Percentiles rank a stretch among this genome's conserved stretches.
Conservation (phyloP, 2,113 vertebrate genomes). For the Antechinus stuartii region DNA sequence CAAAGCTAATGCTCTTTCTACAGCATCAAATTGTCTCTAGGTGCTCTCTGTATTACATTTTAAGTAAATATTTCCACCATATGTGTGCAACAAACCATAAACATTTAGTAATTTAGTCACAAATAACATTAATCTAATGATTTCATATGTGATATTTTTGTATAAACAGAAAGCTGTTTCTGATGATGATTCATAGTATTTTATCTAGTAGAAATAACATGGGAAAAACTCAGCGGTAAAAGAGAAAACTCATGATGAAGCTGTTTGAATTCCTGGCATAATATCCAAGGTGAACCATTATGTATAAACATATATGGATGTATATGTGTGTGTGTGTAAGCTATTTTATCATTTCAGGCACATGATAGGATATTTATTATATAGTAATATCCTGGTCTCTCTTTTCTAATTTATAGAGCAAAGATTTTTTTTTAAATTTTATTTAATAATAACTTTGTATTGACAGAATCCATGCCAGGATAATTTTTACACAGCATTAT, state of each 20-base stretch:
- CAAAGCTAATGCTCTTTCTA: not conserved
- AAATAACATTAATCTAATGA: not conserved
- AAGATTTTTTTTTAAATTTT: too few species aligned
- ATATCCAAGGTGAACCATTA: not conserved
- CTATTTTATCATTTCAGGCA: not conserved
- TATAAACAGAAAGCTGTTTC: not conserved
- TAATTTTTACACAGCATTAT: too few species aligned
- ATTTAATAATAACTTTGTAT: too few species aligned
- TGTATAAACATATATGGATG: not conserved
- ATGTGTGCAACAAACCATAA: not conserved
- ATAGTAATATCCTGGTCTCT: not conserved
- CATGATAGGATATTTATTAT: not conserved
- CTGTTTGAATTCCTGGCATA: not conserved
- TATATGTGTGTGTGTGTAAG: not conserved
- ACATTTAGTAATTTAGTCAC: not conserved
- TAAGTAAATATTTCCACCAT: not conserved
- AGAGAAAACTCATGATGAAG: not conserved
- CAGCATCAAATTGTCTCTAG: not conserved
- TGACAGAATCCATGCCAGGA: too few species aligned
- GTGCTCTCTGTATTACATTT: not conserved
- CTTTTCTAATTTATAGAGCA: not conserved
- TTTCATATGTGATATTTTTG: not conserved
- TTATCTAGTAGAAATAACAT: not conserved
- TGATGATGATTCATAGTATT: not conserved
- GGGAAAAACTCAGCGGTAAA: not conserved